Evolutionary conservation across 2,113 vertebrate species (phyloP).

Genomic region (Phrynocephalus versicolor): DNA sequence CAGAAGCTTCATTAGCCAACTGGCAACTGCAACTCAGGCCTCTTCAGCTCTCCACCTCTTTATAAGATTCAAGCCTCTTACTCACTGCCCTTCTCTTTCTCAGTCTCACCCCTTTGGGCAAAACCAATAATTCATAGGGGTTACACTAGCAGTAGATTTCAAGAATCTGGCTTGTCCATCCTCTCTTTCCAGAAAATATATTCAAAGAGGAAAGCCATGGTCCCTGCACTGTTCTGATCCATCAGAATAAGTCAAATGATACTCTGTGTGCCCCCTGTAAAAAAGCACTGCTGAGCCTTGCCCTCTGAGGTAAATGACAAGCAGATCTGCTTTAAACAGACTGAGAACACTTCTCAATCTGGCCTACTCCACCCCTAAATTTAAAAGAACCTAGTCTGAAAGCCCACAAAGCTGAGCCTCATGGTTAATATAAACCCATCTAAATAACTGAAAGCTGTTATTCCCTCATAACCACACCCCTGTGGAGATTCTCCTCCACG

Average conservation of each 20-base stretch:
- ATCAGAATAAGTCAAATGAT: background rate
- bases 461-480: slow-evolving; percentile 54
- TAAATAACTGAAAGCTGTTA: slow-evolving; percentile 58
- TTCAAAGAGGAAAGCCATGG: background rate
- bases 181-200: too few species aligned
- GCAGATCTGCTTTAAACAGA: background rate
- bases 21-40: too few species aligned
- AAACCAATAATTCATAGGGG: too few species aligned
- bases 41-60: too few species aligned
- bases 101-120: too few species aligned
- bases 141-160: too few species aligned
- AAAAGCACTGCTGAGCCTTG: background rate
- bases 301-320: background rate
- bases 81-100: too few species aligned
- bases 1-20: too few species aligned
- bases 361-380: background rate
- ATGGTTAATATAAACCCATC: background rate
- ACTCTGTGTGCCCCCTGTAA: background rate
- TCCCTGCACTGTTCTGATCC: background rate
- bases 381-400: background rate
- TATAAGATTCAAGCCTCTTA: too few species aligned
- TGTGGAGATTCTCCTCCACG: slow-evolving; percentile 52
- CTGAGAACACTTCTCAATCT: background rate
- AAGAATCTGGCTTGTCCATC: too few species aligned
- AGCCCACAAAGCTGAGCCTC: background rate